Evolutionary conservation across 2,888 invertebrate genomes (phyloP), one percentile per base, ranked within the genome.

Genomic region (Leptinotarsa peninsularis): DNA sequence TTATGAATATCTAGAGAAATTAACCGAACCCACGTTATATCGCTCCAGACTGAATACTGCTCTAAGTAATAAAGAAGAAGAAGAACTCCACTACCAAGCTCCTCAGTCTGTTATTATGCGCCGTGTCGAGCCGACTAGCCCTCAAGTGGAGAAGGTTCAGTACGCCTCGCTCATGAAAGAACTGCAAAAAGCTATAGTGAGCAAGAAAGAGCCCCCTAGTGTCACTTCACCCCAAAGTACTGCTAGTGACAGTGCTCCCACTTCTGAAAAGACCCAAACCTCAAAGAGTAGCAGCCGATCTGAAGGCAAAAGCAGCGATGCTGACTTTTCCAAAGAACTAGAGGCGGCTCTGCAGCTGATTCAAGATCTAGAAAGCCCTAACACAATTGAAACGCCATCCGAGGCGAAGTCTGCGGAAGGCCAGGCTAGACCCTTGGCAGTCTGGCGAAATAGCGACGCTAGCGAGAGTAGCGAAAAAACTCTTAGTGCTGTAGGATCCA

Each of bases 131-230:
- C 79, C 86, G 3, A 80, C 82, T 21, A 87, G 86, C 76, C 87
- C 87, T 0, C 86, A 87, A 50, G 86, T 86, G 21, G 89, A 89
- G 74, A 88, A 88, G 77, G 88, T 89, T 27, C 90, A 89, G 78
- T 90, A 90, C 80, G 90, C 90, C 5, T 89, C 89, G 27, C 82
- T 90, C 49, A 89, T 90, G 88, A 88, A 88, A 75, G 90, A 90
- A 82, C 84, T 90, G 56, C 89, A 90, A 74, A 88, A 87, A 72
- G 89, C 89, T 15, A 88, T 90, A 68, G 86, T 85, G 5, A 85
- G 82, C 71, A 89, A 89, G 79, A 89, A 88, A 78, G 88, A 87
- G 69, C 84, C 85, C 23, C 79, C 81, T 50, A 83, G 82, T 52
- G 78, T 81, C 52, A 82, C 84, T 23, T 87, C 88, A 3, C 87